phyloP scores from a whole-genome alignment of 1,140 invertebrate species.

The Camponotus floridanus region DNA sequence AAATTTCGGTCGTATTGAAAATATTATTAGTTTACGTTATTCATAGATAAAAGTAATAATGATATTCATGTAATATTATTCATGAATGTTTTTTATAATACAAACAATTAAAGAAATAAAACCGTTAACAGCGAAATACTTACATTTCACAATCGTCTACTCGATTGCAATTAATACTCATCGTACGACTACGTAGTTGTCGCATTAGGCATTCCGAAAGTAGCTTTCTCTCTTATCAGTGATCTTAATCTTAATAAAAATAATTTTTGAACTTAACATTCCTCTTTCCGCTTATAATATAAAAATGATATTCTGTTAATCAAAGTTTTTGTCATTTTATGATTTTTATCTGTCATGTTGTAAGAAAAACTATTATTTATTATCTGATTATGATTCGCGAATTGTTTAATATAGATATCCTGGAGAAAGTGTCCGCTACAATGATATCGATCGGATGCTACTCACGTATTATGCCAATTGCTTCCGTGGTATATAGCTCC shows the following conservation, averaged over 20 bases:
- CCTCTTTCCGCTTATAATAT: neutral
- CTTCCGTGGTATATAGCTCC: conserved; percentile 81
- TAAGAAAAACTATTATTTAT: conserved; percentile 34
- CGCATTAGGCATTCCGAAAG: conserved; percentile 59
- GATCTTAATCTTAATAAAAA: conserved; percentile 17
- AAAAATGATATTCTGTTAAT: neutral
- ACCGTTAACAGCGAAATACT: conserved; percentile 8
- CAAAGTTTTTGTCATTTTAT: neutral
- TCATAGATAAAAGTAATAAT: too few species aligned
- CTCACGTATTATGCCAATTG: conserved; percentile 74
- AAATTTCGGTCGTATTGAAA: neutral
- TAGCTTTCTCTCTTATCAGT: conserved; percentile 62
- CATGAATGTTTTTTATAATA: neutral
- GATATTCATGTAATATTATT: conserved; percentile 14
- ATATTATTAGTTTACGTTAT: neutral
- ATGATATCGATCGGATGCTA: conserved; percentile 67
- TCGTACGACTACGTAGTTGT: neutral
- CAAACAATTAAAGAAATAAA: conserved; percentile 21
- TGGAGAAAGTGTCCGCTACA: conserved; percentile 69
- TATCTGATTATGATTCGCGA: conserved; percentile 62
- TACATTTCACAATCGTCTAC: conserved; percentile 56
- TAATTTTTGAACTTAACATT: neutral
- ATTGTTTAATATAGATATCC: conserved; percentile 58
- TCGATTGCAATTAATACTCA: conserved; percentile 66
- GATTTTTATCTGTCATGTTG: neutral